Base-by-base conservation (phyloP, 2,888 invertebrate species). In the Saturnia japonica region DNA sequence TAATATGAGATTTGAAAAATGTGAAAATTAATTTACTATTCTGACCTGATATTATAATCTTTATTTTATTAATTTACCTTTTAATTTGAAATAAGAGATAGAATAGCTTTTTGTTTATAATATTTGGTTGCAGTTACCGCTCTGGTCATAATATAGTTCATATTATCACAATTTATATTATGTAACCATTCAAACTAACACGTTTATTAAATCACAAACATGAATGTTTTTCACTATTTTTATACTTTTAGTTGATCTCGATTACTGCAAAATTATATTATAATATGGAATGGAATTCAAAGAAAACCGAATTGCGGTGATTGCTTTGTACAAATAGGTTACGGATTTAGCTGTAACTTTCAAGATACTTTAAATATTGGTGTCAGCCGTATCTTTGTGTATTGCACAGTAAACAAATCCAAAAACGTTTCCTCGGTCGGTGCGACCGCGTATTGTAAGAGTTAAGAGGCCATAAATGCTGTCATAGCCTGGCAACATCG, bases 1-100 rank as follows among this genome's bases (percentile, higher is more conserved):
- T 79, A 82, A 81, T 82, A 79, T 83, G 77, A 75, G 78, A 82
- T 77, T 82, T 80, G 77, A 81, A 78, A 80, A 82, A 80, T 84
- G 83, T 84, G 80, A 79, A 82, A 85, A 84, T 86, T 62, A 62
- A 68, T 68, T 67, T 11, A 68, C 28, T 28, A 43, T 64, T 62
- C 28, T 25, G 8, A 54, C n/a, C 1, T 54, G n/a, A 54, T 9
- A 22, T n/a, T n/a, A n/a, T 54, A 54, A 54, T 54, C n/a, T 22
- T 22, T 47, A 47, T 47, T 47, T 54, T 8, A 54, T 4, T 54
- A 54, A 51, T 51, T 51, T 51, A 51, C n/a, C 14, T 12, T 1
- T 45, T 45, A 3, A 45, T 45, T 45, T 45, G 1, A 19, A 47
- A 19, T 19, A 19, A 19, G 0, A 22, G 8, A 54, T 22, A 22